phyloP scores from a whole-genome alignment of 2,113 vertebrate species.

The Lagopus leucura region DNA sequence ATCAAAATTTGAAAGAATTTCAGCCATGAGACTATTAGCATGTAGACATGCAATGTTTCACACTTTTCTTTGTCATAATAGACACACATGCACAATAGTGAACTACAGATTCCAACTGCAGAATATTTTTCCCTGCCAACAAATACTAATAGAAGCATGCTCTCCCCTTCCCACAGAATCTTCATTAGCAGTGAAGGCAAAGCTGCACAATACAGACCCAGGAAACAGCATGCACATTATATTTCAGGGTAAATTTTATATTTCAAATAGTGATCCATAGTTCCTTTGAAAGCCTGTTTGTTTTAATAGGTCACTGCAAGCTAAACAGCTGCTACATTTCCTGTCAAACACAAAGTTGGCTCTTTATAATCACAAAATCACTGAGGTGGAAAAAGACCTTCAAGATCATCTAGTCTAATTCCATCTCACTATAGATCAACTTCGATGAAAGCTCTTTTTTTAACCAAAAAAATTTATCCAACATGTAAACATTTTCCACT shows the following conservation, averaged over 20 bases:
- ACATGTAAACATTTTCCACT: not conserved
- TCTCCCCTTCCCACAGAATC: not conserved
- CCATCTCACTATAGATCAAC: not conserved
- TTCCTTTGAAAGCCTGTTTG: constrained; percentile 10
- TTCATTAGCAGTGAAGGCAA: not conserved
- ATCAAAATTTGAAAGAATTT: not conserved
- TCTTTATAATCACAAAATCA: too few species aligned
- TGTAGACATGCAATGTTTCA: not conserved
- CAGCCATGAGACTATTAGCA: not conserved
- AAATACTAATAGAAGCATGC: not conserved
- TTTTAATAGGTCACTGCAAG: not conserved
- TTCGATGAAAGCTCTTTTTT: not conserved
- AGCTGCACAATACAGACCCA: not conserved
- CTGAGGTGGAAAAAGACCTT: too few species aligned
- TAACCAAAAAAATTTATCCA: constrained; percentile 3
- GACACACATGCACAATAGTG: not conserved
- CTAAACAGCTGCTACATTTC: not conserved
- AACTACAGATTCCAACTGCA: not conserved
- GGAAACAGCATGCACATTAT: not conserved
- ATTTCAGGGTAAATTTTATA: not conserved
- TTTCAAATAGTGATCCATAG: not conserved
- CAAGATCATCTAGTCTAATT: not conserved
- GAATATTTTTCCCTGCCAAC: not conserved
- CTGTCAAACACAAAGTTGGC: not conserved
- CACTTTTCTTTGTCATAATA: not conserved